These are phyloP conservation scores for Chelonus insularis DNA, from an alignment of 1,140 invertebrate species.

Conservation along the genomic window DNA sequence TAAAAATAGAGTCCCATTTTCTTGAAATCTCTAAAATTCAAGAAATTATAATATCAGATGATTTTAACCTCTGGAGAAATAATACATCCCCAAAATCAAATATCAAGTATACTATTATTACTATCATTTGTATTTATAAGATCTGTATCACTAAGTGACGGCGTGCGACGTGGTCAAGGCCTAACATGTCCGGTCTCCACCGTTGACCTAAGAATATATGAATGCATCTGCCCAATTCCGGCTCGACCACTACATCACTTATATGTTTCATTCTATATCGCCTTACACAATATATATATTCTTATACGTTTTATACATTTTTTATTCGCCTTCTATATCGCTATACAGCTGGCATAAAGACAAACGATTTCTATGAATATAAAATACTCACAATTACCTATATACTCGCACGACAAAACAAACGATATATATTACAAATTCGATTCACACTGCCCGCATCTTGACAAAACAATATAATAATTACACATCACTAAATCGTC, in stretches of 20 bases:
- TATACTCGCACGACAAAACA: background rate
- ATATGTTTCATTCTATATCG: no score
- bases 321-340: background rate
- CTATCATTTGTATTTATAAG: slow-evolving; percentile 49
- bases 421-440: slow-evolving; percentile 51
- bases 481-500: slow-evolving; percentile 17
- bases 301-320: background rate
- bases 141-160: slow-evolving; percentile 38
- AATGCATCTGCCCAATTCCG: slow-evolving; percentile 24
- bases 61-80: background rate
- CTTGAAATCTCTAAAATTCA: no score
- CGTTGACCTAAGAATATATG: slow-evolving; percentile 22
- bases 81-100: slow-evolving; percentile 26
- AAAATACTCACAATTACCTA: background rate
- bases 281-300: slow-evolving; percentile 7
- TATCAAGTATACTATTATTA: slow-evolving; percentile 36
- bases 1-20: no score
- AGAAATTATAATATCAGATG: no score
- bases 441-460: slow-evolving; percentile 56
- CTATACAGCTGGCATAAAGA: slow-evolving; percentile 5
- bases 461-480: slow-evolving; percentile 33
- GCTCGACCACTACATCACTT: background rate
- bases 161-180: background rate
- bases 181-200: slow-evolving; percentile 9
- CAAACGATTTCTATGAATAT: background rate